Percentiles rank a stretch among this genome's conserved stretches.
These are phyloP conservation scores for Lamprotornis superbus DNA, from an alignment of 2,113 vertebrate genomes.

Conservation along the genomic window DNA sequence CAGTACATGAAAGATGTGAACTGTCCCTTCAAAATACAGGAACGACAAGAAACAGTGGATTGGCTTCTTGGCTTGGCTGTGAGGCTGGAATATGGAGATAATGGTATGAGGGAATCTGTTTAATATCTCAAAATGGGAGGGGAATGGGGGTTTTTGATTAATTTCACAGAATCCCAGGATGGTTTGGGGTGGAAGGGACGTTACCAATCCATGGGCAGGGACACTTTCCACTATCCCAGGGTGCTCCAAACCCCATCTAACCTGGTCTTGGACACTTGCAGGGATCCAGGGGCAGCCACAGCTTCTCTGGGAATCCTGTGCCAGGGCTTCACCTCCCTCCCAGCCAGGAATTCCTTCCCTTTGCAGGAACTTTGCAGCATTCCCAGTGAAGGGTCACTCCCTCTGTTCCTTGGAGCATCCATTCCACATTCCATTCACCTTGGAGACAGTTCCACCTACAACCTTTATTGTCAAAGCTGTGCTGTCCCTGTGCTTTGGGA, in stretches of 20 bases:
- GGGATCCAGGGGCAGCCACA: neutral
- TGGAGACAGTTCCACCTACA: neutral
- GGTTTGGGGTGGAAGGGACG: neutral
- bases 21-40: slow-evolving; percentile 88
- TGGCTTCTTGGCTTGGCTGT: slow-evolving; percentile 97
- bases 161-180: neutral
- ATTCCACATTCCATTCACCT: neutral
- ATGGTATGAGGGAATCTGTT: slow-evolving; percentile 75
- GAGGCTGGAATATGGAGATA: slow-evolving; percentile 95
- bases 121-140: neutral
- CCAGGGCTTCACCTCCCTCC: neutral
- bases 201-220: neutral
- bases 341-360: neutral
- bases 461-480: neutral
- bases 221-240: fast-evolving
- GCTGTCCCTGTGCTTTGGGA: neutral
- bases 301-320: neutral
- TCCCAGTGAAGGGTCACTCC: neutral
- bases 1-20: slow-evolving; percentile 93
- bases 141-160: neutral
- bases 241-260: fast-evolving
- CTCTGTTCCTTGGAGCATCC: neutral
- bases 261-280: neutral
- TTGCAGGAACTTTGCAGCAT: neutral
- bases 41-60: slow-evolving; percentile 88